A percentile compares a stretch with the other conserved stretches of the same genome.
Conservation (phyloP, 2,113 vertebrate genomes). For the Onychorhynchus coronatus region DNA sequence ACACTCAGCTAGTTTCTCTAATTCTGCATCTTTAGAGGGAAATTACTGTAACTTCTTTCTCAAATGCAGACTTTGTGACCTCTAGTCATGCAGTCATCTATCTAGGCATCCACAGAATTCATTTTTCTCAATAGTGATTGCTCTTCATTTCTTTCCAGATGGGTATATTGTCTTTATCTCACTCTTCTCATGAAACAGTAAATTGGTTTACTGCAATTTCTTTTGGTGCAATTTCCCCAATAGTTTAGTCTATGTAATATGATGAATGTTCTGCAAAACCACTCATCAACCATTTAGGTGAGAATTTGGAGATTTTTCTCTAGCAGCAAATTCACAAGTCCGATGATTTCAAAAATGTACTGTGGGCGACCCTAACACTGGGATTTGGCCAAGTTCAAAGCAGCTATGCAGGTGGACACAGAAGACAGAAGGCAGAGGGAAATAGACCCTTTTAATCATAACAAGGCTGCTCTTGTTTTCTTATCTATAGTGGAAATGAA, state of each 20-base stretch:
- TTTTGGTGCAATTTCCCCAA: neutral
- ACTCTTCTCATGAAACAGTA: neutral
- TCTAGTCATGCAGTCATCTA: neutral
- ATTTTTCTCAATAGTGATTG: neutral
- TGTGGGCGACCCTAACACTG: constrained; percentile 18
- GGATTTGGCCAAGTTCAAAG: constrained; percentile 61
- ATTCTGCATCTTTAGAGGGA: neutral
- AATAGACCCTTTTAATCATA: constrained; percentile 63
- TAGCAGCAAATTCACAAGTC: constrained; percentile 1
- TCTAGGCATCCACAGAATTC: neutral
- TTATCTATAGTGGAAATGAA: constrained; percentile 29
- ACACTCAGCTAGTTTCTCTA: neutral
- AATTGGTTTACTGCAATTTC: neutral
- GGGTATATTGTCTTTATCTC: neutral
- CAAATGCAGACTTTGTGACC: neutral
- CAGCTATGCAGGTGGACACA: constrained; percentile 63
- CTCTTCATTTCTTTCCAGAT: neutral
- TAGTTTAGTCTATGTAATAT: constrained; percentile 1
- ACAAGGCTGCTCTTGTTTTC: constrained; percentile 64
- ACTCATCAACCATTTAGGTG: neutral
- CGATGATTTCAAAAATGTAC: neutral
- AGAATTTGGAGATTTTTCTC: neutral
- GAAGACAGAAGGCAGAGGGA: constrained; percentile 56
- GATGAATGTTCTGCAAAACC: neutral
- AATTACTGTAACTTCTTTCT: constrained; percentile 21